Evolutionary conservation across 2,797 vertebrate genomes (phyloP), one percentile per base, ranked within the genome.

Genomic region (Takifugu rubripes): DNA sequence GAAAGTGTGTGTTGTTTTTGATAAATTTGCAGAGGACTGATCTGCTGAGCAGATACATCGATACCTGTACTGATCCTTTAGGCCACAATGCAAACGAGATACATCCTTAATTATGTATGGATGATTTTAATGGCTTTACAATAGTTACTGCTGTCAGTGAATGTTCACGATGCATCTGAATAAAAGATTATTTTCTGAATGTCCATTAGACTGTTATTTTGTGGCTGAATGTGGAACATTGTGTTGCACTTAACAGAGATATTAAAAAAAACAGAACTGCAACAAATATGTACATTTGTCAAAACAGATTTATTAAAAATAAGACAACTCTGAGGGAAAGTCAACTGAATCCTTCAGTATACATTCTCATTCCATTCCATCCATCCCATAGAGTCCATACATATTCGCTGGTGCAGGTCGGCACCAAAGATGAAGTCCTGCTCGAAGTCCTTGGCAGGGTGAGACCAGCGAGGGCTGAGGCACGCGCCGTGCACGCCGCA

Each of bases 21-120:
- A 6, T 49, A 46, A 14, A 25, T 29, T 60, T n/a, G 42, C 29
- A 53, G 55, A 65, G 43, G 63, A 36, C 17, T 27, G 47, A 65
- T 70, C 17, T 83, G 80, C 72, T 77, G 83, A 83, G 81, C 77
- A 77, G 77, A 83, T 54, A 77, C 54, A 16, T 11, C n/a, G 3
- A 15, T n/a, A 49, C 66, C 56, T 3, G 6, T 3, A 64, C 46
- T 12, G 8, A 64, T 52, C 43, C 49, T 25, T 24, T 74, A 45
- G 26, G n/a, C 10, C n/a, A 66, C 61, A 54, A 17, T 9, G 46
- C 25, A 47, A 46, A 25, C 49, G 49, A 9, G 12, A 63, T 16
- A 16, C 44, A 46, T 21, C 44, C 17, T 21, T n/a, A 2, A 46
- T 46, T 46, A 9, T 46, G 17, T n/a, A 46, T n/a, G 16, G 44